Evolutionary conservation across 2,113 vertebrate species (phyloP).

Genomic region (Bufo gargarizans): DNA sequence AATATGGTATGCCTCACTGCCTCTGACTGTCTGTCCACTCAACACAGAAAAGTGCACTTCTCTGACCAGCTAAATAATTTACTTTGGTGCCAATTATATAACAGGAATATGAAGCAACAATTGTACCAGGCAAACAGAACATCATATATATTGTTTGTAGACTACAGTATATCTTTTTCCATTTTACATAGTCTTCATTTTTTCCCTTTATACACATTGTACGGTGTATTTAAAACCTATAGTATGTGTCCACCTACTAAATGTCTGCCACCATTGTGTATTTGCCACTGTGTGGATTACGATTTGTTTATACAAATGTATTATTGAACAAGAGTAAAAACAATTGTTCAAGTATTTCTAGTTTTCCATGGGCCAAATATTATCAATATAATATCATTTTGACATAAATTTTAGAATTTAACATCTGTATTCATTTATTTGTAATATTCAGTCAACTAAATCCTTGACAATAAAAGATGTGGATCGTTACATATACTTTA

Average conservation of each 20-base stretch:
- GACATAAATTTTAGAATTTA: background rate
- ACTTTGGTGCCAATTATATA: constrained; percentile 70
- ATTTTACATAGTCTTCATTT: background rate
- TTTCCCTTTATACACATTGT: background rate
- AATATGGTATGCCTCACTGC: constrained; percentile 68
- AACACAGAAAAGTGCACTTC: constrained; percentile 59
- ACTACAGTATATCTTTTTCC: background rate
- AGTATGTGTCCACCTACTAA: background rate
- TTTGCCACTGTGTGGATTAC: background rate
- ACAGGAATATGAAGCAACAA: constrained; percentile 43
- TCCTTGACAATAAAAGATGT: too few relatives aligned
- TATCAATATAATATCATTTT: background rate
- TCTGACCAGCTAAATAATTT: constrained; percentile 76
- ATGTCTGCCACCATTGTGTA: background rate
- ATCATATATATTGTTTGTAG: background rate
- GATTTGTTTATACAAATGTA: background rate
- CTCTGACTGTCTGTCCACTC: constrained; percentile 64
- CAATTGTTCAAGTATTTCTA: background rate
- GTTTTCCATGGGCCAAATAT: background rate
- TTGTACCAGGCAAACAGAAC: constrained; percentile 11
- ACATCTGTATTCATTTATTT: background rate
- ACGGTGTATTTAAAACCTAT: background rate
- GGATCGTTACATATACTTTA: background rate
- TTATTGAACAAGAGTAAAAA: background rate
- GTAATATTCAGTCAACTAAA: background rate